phyloP scores from a whole-genome alignment of 2,888 invertebrate species.

The Nomada goodeniana region DNA sequence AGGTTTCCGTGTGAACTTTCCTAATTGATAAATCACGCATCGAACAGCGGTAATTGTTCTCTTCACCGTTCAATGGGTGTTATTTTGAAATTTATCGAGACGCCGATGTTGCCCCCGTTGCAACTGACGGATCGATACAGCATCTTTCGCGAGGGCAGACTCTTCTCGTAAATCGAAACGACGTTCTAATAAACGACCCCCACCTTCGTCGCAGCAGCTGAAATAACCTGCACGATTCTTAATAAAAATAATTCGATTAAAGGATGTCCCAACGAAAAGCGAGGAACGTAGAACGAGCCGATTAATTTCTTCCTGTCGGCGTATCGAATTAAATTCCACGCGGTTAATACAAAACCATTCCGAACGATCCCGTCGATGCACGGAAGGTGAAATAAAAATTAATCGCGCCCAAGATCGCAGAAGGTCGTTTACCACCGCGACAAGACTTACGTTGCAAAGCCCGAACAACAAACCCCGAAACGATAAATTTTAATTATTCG shows the following conservation, averaged over 20 bases:
- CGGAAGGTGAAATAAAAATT: slow-evolving; percentile 18
- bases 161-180: background rate
- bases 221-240: too few relatives aligned
- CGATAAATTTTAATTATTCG: slow-evolving; percentile 54
- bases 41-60: slow-evolving; percentile 11
- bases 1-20: slow-evolving; percentile 5
- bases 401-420: slow-evolving; percentile 25
- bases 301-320: slow-evolving; percentile 10
- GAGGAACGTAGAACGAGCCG: too few relatives aligned
- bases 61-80: background rate
- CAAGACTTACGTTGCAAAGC: slow-evolving; percentile 2
- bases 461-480: background rate
- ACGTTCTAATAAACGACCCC: background rate
- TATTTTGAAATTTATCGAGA: background rate
- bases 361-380: background rate
- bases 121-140: too few relatives aligned
- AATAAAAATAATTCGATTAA: too few relatives aligned
- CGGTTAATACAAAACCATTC: background rate
- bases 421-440: background rate
- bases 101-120: background rate
- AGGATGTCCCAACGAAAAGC: too few relatives aligned
- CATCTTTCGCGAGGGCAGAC: too few relatives aligned
- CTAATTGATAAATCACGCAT: slow-evolving; percentile 35
- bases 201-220: background rate
- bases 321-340: background rate